These are phyloP conservation scores for Caenorhabditis sp. DNA, from an alignment of 2,888 invertebrate species.

Conservation along the genomic window DNA sequence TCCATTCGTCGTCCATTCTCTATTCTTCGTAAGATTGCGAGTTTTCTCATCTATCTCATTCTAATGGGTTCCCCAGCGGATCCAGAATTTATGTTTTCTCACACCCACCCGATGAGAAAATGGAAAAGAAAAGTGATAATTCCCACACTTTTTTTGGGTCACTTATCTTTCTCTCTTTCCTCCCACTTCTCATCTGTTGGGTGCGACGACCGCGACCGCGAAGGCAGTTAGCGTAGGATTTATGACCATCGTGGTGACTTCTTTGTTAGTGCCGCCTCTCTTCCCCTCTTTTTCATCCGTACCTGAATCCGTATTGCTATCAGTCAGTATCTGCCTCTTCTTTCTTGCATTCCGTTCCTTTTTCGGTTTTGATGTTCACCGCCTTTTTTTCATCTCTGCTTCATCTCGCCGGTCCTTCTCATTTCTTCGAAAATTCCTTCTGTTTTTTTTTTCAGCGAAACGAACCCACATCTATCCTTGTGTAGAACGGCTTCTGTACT, in stretches of 20 bases:
- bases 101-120: neutral
- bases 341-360: conserved; percentile 16
- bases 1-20: conserved; percentile 9
- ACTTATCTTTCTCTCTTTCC: neutral
- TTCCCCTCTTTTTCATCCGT: neutral
- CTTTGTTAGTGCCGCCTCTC: conserved; percentile 39
- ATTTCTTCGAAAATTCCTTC: neutral
- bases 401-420: conserved; percentile 6
- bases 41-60: neutral
- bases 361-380: conserved; percentile 26
- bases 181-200: conserved; percentile 30
- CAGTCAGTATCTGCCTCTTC: conserved; percentile 4
- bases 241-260: conserved; percentile 43
- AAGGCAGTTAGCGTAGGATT: conserved; percentile 40
- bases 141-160: conserved; percentile 36
- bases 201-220: conserved; percentile 11
- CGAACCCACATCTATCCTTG: conserved; percentile 21
- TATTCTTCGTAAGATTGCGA: conserved; percentile 1
- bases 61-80: conserved; percentile 13
- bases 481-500: conserved; percentile 2
- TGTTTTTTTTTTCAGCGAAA: conserved; percentile 42
- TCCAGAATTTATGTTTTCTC: too few species aligned
- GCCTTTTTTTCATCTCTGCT: neutral
- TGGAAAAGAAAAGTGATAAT: conserved; percentile 26
- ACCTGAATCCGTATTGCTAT: conserved; percentile 15